Evolutionary conservation across 2,888 invertebrate species (phyloP), one percentile per base, ranked within the genome.

Genomic region (Eucriotettix oculatus): DNA sequence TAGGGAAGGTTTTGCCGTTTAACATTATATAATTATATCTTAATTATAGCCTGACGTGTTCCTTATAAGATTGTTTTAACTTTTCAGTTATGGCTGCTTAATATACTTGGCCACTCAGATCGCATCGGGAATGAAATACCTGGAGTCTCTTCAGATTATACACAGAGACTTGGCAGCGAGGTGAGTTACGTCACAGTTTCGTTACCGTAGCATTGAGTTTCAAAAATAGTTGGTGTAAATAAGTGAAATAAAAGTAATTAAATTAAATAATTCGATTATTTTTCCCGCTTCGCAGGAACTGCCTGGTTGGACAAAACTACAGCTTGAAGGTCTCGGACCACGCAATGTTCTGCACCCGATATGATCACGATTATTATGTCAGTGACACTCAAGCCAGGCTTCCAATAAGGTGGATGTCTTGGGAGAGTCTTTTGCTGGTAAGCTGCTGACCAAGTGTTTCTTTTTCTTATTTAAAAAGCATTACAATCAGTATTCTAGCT

Each of bases 341-440:
- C 71, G 91, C 90, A 1, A 87, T 90, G 83, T 89, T 87, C 70
- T 86, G 87, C 69, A 83, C 83, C 65, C 82, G 86, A 66, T 90
- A 87, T 69, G 81, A 86, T 56, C 75, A 79, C 10, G 92, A 94
- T 69, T 94, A 93, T 72, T 91, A 90, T 75, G 79, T 87, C 61
- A 85, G 90, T 72, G 86, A 89, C 66, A 89, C 87, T 54, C 87
- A 87, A 67, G 82, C 85, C 5, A 81, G 88, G 64, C 76, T 93
- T 62, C 94, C 94, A 0, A 83, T 95, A 60, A 80, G 95, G 61
- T 93, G 93, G 93, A 92, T 93, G 92, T 85, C 92, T 3, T 92
- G 92, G 91, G 92, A 93, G 71, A 87, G 87, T 66, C 77, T 92
- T 42, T 76, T 92, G 55, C 74, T 88, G 79, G 89, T 89, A 73